Base-by-base conservation (phyloP, 2,888 invertebrate species). In the Monoplex corrugatus region DNA sequence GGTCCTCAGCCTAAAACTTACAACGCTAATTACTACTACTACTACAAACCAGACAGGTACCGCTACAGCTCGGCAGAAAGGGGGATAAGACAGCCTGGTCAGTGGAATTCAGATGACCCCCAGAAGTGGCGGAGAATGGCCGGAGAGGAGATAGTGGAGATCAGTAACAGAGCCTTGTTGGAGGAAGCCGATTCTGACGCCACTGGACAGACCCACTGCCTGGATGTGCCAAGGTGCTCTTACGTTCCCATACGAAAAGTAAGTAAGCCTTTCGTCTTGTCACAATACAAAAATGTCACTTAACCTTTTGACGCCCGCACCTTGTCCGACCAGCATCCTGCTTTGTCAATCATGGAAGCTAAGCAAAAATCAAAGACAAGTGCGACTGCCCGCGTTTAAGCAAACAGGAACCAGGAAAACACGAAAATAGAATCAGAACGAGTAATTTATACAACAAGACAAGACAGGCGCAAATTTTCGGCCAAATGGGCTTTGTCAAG, bases 131-230 rank as follows among this genome's bases (percentile, higher is more conserved):
- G 63, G 63, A 6, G 28, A 6, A 6, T n/a, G 6, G 63, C 38
- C 19, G 38, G 5, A 23, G 85, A 85, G 85, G 40, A 6, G 38
- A 85, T 28, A 5, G 63, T 85, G 63, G 28, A 57, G 2, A 45
- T 85, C 13, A 85, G 23, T 1, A 38, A 57, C 63, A 23, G 85
- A 10, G 57, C 85, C 6, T 40, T 85, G 35, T 40, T 85, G 38
- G 85, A 85, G n/a, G 85, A 85, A 38, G 63, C 85, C 16, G 85
- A 32, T n/a, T n/a, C 85, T 23, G 85, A 85, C 40, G n/a, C 10
- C 0, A 63, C 85, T 0, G 85, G 85, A 23, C 85, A 19, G 63
- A 85, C 85, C 3, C 57, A 63, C 38, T 63, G 85, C 35, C n/a
- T 57, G 57, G 57, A 63, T 5, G 85, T 85, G 38, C 57, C 57